Evolutionary conservation across 2,888 invertebrate genomes (phyloP).

Genomic region (Sesia bembeciformis): DNA sequence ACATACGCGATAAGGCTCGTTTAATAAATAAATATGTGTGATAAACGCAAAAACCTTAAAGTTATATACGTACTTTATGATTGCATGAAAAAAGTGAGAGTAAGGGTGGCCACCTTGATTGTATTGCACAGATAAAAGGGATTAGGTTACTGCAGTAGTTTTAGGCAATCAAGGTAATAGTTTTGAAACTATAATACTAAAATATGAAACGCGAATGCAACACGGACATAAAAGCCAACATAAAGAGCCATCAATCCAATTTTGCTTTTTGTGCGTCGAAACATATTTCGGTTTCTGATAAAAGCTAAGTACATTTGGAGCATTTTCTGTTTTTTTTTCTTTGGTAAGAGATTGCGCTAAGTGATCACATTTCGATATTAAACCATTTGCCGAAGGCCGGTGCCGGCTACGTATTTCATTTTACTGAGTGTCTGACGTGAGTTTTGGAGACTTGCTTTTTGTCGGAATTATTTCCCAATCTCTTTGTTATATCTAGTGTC

Average conservation of each 20-base stretch:
- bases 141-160: not conserved
- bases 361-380: slow-evolving; percentile 76
- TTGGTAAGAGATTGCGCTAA: slow-evolving; percentile 74
- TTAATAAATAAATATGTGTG: too few species aligned
- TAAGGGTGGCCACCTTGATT: too few species aligned
- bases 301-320: slow-evolving; percentile 61
- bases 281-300: slow-evolving; percentile 63
- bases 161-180: not conserved
- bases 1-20: too few species aligned
- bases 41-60: too few species aligned
- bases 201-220: not conserved
- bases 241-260: slow-evolving; percentile 48
- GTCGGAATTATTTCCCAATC: slow-evolving; percentile 65
- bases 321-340: slow-evolving; percentile 58
- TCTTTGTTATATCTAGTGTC: slow-evolving; percentile 42
- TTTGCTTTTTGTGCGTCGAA: slow-evolving; percentile 43
- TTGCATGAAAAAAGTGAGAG: too few species aligned
- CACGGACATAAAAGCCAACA: slow-evolving; percentile 5
- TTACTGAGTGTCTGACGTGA: slow-evolving; percentile 72
- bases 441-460: slow-evolving; percentile 69
- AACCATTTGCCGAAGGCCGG: slow-evolving; percentile 72
- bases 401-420: slow-evolving; percentile 72
- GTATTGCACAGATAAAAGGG: too few species aligned
- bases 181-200: not conserved
- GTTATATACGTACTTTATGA: too few species aligned